Base-by-base conservation (phyloP, 2,888 invertebrate species). In the Endotricha flammealis region DNA sequence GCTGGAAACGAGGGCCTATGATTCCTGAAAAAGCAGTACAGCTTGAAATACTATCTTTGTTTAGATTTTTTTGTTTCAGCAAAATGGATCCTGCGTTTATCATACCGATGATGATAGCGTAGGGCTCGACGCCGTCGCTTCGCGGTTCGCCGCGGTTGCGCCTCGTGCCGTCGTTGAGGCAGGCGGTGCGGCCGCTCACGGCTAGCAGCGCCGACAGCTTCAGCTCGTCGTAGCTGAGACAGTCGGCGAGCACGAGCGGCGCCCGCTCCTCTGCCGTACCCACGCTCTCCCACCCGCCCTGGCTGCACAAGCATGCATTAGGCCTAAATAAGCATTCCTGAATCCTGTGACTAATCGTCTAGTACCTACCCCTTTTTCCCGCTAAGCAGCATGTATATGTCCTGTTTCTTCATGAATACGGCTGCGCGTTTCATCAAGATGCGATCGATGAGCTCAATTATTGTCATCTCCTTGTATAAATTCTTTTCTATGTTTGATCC, bases 141-240 rank as follows among this genome's bases (percentile, higher is more conserved):
- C 53, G 54, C 2, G 64, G 61, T 14, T 67, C 51, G 4, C 86
- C 88, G 7, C 71, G 76, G 40, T 74, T 66, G 38, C 80, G 75
- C 14, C 88, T 62, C 12, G 70, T 57, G 2, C 88, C 88, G 38
- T 83, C 70, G 42, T 88, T 88, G 37, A 88, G 69, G 51, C 88
- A 88, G 51, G 71, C 71, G 6, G 81, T 81, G 42, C 69, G 68
- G 0, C 87, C 87, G 11, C 81, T 79, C 12, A 88, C 70, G 13
- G 74, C 71, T 36, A 88, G 58, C 53, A 88, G 66, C 1, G 86
- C 76, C 0, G 88, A 83, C 3, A 88, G 45, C 50, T 88, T 88
- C 37, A 88, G 76, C 59, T 89, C 88, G 42, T 88, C 88, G 51
- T 89, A 89, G 36, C 87, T 87, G 33, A 88, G 59, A 44, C 80